Evolutionary conservation across 1,140 invertebrate genomes (phyloP), one percentile per base, ranked within the genome.

Genomic region (Forficula auricularia): DNA sequence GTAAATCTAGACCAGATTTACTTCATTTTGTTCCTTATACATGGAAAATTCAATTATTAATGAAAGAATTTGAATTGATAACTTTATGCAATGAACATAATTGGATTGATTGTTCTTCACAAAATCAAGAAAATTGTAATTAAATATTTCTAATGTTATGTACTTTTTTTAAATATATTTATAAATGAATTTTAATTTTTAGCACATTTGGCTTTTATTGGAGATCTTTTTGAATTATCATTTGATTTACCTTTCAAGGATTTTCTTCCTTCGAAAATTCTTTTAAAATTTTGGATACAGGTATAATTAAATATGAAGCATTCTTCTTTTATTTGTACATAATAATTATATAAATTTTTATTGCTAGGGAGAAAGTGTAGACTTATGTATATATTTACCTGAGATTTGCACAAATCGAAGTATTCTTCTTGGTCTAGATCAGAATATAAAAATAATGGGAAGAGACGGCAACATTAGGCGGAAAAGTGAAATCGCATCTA

Each of bases 41-140:
- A 0, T 96, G 89, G 78, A 83, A 87, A 57, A 82, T 98, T 50
- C 84, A 77, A 49, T 65, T 98, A 32, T 67, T 87, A 0, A 63
- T 97, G 4, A 91, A 96, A 61, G 87, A 95, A 57, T 97, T 98
- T 66, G 92, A 99, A 64, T 65, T 98, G 2, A 73, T 98, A 0
- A 89, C 89, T 34, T 60, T 94, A 7, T 80, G 87, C 46, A 98
- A 98, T 66, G 88, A 98, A 57, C 89, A 89, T 58, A 99, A 99
- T 62, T 98, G 92, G 95, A 85, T 98, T 50, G 94, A 98, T 61
- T 96, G 90, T 52, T 91, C 88, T 36, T 89, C 85, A 32, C 84
- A 87, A 35, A 83, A 86, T 56, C 85, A 90, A 63, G 90, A 95
- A 67, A 96, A 96, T 62, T 60, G 73, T 75, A 60, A 57, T 48